A percentile compares a stretch with the other conserved stretches of the same genome.
Conservation (phyloP, 1,140 invertebrate genomes). For the Lepidurus apus region DNA sequence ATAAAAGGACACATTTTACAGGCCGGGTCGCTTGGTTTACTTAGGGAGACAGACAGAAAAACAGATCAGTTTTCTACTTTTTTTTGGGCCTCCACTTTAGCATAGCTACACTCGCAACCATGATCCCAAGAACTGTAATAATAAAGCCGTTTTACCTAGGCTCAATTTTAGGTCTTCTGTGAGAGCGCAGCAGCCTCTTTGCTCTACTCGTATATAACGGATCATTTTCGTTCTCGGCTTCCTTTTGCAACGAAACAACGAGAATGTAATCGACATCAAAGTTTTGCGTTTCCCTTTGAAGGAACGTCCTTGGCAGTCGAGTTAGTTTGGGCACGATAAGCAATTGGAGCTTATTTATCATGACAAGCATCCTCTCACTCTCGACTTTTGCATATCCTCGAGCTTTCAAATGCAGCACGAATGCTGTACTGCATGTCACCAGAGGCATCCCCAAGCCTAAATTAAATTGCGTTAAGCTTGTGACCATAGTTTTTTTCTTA, state of each 20-base stretch:
- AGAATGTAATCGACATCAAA: conserved; percentile 20
- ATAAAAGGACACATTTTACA: background rate
- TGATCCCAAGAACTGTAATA: too few species aligned
- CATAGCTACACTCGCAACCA: too few species aligned
- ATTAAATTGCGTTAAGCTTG: background rate
- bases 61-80: background rate
- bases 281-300: conserved; percentile 15
- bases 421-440: background rate
- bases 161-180: background rate
- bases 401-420: conserved; percentile 5
- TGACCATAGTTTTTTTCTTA: background rate
- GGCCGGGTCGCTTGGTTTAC: background rate
- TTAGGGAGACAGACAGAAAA: background rate
- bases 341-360: conserved; percentile 22
- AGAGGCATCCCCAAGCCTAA: background rate
- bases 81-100: background rate
- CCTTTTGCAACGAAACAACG: conserved; percentile 4
- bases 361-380: conserved; percentile 12
- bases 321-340: conserved; percentile 11
- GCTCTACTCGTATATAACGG: background rate
- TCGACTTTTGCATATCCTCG: conserved; percentile 10
- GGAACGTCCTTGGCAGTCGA: conserved; percentile 17
- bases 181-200: background rate
- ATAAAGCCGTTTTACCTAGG: too few species aligned
- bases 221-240: conserved; percentile 2